Percentiles rank a stretch among this genome's conserved stretches.
These are phyloP conservation scores for Caloenas nicobarica DNA, from an alignment of 2,113 vertebrate genomes.

Conservation along the genomic window DNA sequence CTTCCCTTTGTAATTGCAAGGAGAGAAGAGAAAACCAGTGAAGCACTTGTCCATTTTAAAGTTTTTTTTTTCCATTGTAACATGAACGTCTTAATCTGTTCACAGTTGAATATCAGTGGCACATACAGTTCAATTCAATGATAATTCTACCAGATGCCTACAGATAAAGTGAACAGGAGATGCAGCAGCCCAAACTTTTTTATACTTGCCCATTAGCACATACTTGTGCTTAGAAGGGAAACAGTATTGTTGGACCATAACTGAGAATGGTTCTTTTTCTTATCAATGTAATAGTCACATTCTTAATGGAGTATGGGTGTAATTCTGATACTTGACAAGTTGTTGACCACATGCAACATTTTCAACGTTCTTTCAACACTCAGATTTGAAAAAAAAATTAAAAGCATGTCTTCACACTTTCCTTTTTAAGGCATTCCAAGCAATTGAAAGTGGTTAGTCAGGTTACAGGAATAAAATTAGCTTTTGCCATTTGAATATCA, in stretches of 20 bases:
- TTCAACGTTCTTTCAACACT: not conserved
- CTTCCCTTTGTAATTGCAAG: not conserved
- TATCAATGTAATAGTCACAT: not conserved
- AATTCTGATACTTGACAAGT: not conserved
- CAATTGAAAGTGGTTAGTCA: not conserved
- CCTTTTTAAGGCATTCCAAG: not conserved
- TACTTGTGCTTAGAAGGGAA: not conserved
- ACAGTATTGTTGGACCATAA: not conserved
- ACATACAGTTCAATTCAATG: slow-evolving; percentile 16
- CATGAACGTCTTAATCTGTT: slow-evolving; percentile 40
- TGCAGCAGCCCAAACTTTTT: not conserved
- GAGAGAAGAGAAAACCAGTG: not conserved
- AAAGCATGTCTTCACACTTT: not conserved
- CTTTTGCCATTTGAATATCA: not conserved
- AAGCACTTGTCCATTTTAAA: not conserved
- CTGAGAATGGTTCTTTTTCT: not conserved
- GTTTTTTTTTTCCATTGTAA: not conserved
- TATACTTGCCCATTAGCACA: not conserved
- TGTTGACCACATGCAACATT: not conserved
- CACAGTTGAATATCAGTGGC: slow-evolving; percentile 51
- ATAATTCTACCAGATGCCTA: slow-evolving; percentile 1
- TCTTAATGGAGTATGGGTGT: not conserved
- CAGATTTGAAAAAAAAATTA: not conserved
- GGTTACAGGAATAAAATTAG: not conserved
- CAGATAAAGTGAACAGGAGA: not conserved